Conservation (phyloP, 2,888 invertebrate genomes). For the Cerastis rubricosa region DNA sequence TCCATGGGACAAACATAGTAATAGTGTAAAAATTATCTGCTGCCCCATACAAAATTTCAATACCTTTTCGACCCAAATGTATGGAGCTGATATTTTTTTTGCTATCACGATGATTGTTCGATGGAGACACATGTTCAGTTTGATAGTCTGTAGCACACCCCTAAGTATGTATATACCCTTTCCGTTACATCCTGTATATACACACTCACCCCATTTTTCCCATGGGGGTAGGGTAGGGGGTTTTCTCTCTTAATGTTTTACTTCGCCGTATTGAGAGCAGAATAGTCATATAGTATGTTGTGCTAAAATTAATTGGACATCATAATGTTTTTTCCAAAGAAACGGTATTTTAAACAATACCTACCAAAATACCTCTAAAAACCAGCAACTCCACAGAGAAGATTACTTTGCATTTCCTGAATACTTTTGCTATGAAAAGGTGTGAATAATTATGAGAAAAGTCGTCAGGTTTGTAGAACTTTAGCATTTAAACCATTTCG, state of each 20-base stretch:
- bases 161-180: too few species aligned
- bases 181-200: too few species aligned
- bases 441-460: conserved; percentile 5
- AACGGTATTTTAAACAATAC: not conserved
- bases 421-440: not conserved
- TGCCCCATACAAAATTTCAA: too few species aligned
- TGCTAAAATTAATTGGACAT: not conserved
- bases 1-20: too few species aligned
- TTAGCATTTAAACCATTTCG: not conserved
- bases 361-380: not conserved
- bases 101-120: too few species aligned
- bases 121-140: too few species aligned
- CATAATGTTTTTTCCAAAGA: not conserved
- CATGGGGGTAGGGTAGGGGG: too few species aligned
- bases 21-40: too few species aligned
- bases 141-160: too few species aligned
- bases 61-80: too few species aligned
- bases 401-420: not conserved
- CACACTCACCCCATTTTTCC: not conserved
- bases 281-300: not conserved
- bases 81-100: too few species aligned
- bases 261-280: not conserved
- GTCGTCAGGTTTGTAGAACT: not conserved
- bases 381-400: too few species aligned
- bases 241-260: not conserved